Evolutionary conservation across 2,797 vertebrate genomes (phyloP).

Genomic region (Enteromius paludinosus): DNA sequence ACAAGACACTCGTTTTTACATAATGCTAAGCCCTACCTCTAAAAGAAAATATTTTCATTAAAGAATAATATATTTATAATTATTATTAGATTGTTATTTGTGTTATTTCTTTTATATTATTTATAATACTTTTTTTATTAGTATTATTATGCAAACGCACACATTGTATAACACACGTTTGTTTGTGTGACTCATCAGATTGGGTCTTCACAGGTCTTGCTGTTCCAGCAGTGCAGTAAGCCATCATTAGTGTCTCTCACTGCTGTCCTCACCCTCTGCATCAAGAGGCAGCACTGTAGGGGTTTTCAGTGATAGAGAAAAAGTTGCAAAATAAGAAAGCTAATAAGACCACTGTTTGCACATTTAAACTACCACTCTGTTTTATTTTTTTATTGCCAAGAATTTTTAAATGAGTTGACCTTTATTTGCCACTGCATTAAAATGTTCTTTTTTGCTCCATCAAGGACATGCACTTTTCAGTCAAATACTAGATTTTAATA

Average conservation of each 20-base stretch:
- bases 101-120: neutral
- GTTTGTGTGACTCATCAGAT: slow-evolving; percentile 48
- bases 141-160: neutral
- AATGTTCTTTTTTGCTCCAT: neutral
- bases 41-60: neutral
- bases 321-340: neutral
- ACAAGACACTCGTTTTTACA: neutral
- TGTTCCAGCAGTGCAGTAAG: slow-evolving; percentile 39
- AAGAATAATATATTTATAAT: neutral
- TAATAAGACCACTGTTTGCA: slow-evolving; percentile 26
- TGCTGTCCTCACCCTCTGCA: slow-evolving; percentile 11
- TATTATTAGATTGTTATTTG: neutral
- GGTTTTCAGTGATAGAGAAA: slow-evolving; percentile 19
- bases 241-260: slow-evolving; percentile 48
- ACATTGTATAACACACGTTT: slow-evolving; percentile 9
- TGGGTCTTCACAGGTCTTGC: slow-evolving; percentile 16
- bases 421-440: neutral
- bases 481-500: neutral
- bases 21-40: neutral
- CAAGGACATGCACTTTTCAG: neutral
- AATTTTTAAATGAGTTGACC: slow-evolving; percentile 1
- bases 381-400: neutral
- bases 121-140: neutral
- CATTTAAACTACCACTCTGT: neutral
- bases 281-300: slow-evolving; percentile 4